Conservation (phyloP, 2,888 invertebrate genomes). For the Pegoplata infirma region DNA sequence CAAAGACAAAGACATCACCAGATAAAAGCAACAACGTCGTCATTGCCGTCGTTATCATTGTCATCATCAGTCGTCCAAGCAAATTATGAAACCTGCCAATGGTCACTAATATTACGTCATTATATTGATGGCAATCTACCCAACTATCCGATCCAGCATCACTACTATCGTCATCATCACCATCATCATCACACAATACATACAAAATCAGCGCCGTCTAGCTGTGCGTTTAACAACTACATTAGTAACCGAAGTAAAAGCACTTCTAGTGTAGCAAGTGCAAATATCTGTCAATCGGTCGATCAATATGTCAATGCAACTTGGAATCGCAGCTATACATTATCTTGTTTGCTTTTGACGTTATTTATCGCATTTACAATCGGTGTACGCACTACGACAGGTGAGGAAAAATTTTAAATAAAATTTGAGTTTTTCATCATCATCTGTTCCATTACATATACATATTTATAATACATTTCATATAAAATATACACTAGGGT, state of each 20-base stretch:
- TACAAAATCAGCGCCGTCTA: slow-evolving; percentile 24
- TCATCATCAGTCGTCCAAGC: slow-evolving; percentile 13
- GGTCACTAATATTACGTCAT: slow-evolving; percentile 39
- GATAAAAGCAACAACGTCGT: slow-evolving; percentile 46
- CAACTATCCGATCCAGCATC: slow-evolving; percentile 36
- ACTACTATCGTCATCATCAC: slow-evolving; percentile 30
- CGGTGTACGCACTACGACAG: slow-evolving; percentile 71
- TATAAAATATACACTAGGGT: no score
- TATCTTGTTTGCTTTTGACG: slow-evolving; percentile 70
- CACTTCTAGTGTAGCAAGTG: neutral
- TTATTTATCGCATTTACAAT: slow-evolving; percentile 74
- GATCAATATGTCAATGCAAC: slow-evolving; percentile 46
- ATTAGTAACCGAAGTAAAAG: slow-evolving; percentile 1
- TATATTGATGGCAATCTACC: slow-evolving; percentile 9
- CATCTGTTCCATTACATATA: neutral
- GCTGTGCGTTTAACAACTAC: slow-evolving; percentile 40
- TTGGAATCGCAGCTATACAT: slow-evolving; percentile 41
- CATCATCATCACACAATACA: slow-evolving; percentile 45
- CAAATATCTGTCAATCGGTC: slow-evolving; percentile 32
- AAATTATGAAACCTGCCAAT: slow-evolving; percentile 46
- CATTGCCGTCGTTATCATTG: slow-evolving; percentile 27
- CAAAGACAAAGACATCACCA: slow-evolving; percentile 62
- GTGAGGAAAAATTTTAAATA: slow-evolving; percentile 67
- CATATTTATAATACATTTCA: no score
- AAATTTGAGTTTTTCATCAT: neutral